A percentile compares a stretch with the other conserved stretches of the same genome.
phyloP scores from a whole-genome alignment of 2,113 vertebrate genomes.

The Bostrychus sinensis region DNA sequence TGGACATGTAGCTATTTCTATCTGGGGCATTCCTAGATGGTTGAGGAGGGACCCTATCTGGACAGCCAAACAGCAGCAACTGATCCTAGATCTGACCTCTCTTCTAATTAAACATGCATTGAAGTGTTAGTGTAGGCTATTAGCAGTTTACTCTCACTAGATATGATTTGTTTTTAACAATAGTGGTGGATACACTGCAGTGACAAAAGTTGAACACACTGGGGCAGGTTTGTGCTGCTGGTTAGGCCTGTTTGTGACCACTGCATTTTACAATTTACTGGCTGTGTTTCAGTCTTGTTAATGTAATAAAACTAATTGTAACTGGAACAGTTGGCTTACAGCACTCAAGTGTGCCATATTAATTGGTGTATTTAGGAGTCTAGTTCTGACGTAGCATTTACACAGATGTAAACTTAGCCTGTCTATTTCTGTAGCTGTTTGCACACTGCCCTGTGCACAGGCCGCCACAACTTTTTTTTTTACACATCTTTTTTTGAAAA shows the following conservation, averaged over 20 bases:
- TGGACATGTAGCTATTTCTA: conserved; percentile 35
- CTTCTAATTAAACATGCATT: neutral
- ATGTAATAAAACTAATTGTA: conserved; percentile 10
- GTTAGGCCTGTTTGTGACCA: neutral
- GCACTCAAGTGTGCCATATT: conserved; percentile 13
- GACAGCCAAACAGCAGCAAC: conserved; percentile 1
- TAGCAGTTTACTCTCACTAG: accelerated
- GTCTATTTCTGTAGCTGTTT: conserved; percentile 48
- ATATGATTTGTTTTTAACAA: neutral
- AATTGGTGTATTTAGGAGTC: neutral
- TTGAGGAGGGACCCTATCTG: neutral
- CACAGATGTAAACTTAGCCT: conserved; percentile 37
- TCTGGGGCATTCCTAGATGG: conserved; percentile 21
- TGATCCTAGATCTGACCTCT: neutral
- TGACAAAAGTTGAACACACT: conserved; percentile 52
- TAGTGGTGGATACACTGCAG: conserved; percentile 17
- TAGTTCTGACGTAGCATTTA: conserved; percentile 13
- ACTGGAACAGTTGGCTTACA: neutral
- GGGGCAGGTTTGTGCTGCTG: conserved; percentile 56
- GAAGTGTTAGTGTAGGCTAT: too few species aligned
- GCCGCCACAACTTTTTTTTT: neutral
- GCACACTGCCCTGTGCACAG: neutral
- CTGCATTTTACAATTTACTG: conserved; percentile 14
- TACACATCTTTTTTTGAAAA: neutral
- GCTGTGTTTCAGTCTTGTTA: conserved; percentile 22